Percentiles rank a stretch among this genome's conserved stretches.
Evolutionary conservation across 1,140 invertebrate genomes (phyloP).

Genomic region (Globodera rostochiensis): DNA sequence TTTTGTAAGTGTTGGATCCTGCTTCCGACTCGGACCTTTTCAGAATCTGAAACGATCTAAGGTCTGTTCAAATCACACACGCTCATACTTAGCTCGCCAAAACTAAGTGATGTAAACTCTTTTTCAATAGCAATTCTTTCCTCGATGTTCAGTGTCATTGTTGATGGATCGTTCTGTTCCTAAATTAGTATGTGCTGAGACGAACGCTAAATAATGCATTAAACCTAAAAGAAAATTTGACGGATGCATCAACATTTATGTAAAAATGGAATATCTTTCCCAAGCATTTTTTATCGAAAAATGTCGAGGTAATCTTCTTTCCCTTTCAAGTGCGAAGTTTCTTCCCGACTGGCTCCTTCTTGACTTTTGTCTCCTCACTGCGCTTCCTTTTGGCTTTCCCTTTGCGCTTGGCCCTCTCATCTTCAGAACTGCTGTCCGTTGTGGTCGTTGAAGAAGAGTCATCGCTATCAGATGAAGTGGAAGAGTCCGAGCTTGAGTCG

Average conservation of each 20-base stretch:
- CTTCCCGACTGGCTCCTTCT: not conserved
- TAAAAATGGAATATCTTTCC: too few species aligned
- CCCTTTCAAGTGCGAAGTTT: not conserved
- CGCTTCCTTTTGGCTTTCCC: not conserved
- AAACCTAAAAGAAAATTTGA: too few species aligned
- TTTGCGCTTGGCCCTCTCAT: slow-evolving; percentile 2
- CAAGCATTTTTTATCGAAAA: too few species aligned
- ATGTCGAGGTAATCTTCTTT: not conserved
- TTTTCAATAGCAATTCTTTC: not conserved
- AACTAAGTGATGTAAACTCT: slow-evolving; percentile 9
- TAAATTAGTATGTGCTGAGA: too few species aligned
- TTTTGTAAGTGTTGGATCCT: slow-evolving; percentile 48
- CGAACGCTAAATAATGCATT: too few species aligned
- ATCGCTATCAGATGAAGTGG: slow-evolving; percentile 22
- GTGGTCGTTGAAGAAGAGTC: not conserved
- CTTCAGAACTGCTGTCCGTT: not conserved
- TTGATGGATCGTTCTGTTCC: not conserved
- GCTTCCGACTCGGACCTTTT: slow-evolving; percentile 29
- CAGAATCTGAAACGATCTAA: slow-evolving; percentile 36
- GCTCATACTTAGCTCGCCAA: slow-evolving; percentile 18
- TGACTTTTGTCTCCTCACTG: not conserved
- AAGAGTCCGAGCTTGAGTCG: slow-evolving; percentile 46
- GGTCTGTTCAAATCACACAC: not conserved
- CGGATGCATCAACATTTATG: too few species aligned
- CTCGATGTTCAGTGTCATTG: not conserved